Evolutionary conservation across 1,140 invertebrate genomes (phyloP).

Genomic region (Atta texana): DNA sequence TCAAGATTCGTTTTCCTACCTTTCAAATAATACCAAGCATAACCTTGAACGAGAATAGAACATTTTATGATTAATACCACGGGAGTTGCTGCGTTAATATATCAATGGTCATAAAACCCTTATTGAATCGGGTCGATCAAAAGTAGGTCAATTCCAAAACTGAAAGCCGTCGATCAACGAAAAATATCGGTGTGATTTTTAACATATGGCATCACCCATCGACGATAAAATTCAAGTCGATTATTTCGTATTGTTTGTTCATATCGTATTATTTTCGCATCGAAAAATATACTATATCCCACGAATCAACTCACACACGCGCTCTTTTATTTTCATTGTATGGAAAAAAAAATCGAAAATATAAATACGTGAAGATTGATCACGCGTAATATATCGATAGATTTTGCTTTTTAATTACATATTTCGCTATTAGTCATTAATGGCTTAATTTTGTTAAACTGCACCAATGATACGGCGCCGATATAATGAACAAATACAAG

Average conservation of each 20-base stretch:
- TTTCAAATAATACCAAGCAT: constrained; percentile 2
- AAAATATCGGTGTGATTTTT: constrained; percentile 15
- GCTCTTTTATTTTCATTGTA: neutral
- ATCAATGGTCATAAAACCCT: constrained; percentile 39
- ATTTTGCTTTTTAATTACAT: constrained; percentile 42
- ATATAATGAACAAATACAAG: constrained; percentile 46
- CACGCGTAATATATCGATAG: neutral
- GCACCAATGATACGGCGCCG: neutral
- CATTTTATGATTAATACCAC: constrained; percentile 35
- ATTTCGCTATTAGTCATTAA: constrained; percentile 24
- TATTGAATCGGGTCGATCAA: neutral
- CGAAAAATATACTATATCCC: constrained; percentile 1
- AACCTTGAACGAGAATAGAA: constrained; percentile 52
- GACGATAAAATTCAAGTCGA: neutral
- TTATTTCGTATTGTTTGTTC: neutral
- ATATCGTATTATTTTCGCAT: no score
- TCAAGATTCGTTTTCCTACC: constrained; percentile 12
- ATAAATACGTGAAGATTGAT: neutral
- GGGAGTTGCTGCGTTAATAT: constrained; percentile 24
- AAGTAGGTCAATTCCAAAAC: constrained; percentile 49
- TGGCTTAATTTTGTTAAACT: constrained; percentile 27
- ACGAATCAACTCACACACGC: neutral
- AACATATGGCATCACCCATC: constrained; percentile 14
- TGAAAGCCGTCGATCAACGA: constrained; percentile 36
- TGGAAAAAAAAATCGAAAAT: neutral